Evolutionary conservation across 2,113 vertebrate genomes (phyloP).

Genomic region (Peucedramus taeniatus): DNA sequence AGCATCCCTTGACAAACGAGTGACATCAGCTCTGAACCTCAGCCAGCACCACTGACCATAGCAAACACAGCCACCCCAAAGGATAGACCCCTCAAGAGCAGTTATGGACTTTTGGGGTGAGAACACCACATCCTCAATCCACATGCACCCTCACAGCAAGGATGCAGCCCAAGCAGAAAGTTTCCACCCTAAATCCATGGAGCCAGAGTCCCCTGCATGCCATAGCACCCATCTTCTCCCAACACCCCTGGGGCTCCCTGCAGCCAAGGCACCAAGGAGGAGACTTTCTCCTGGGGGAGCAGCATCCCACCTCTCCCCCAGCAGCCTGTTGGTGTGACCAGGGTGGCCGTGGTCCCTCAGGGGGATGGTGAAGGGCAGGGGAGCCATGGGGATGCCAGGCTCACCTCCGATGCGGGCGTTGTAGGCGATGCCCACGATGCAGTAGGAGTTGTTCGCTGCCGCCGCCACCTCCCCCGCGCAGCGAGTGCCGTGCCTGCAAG

Average conservation of each 20-base stretch:
- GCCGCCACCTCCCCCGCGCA: constrained; percentile 92
- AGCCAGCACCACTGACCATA: neutral
- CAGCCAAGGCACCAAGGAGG: neutral
- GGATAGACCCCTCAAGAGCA: neutral
- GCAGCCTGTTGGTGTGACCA: neutral
- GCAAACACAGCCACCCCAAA: neutral
- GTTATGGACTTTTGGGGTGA: neutral
- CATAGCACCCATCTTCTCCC: neutral
- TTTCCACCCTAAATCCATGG: neutral
- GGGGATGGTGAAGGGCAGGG: neutral
- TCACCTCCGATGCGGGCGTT: constrained; percentile 91
- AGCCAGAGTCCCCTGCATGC: neutral
- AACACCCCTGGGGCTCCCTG: neutral
- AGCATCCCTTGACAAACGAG: neutral
- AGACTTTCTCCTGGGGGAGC: neutral
- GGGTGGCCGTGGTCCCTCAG: rapidly evolving
- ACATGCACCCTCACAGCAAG: rapidly evolving
- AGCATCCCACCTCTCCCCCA: neutral
- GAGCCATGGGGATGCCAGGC: neutral
- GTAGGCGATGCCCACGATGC: constrained; percentile 90
- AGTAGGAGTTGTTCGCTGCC: constrained; percentile 87
- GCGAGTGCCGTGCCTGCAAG: constrained; percentile 85
- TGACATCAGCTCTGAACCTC: neutral
- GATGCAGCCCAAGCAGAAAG: neutral
- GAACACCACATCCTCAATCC: neutral